phyloP scores from a whole-genome alignment of 2,113 vertebrate genomes.

The Meriones unguiculatus region DNA sequence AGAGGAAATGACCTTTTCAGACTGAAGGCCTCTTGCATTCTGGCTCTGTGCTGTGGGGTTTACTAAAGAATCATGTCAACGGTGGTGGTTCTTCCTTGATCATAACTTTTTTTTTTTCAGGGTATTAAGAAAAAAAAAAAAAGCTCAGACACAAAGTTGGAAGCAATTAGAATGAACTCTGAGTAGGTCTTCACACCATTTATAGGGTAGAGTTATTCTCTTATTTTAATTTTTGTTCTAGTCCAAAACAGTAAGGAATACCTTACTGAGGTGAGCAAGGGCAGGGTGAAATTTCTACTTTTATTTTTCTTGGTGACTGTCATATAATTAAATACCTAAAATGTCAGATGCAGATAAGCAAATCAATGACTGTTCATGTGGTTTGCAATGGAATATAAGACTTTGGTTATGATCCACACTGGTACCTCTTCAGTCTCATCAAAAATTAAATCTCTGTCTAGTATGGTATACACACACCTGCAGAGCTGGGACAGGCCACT shows the following conservation, averaged over 20 bases:
- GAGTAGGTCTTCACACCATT: slow-evolving; percentile 80
- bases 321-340: not conserved
- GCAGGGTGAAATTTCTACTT: slow-evolving; percentile 41
- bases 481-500: not conserved
- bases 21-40: slow-evolving; percentile 35
- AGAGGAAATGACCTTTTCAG: slow-evolving; percentile 70
- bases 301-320: not conserved
- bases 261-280: slow-evolving; percentile 42
- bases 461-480: not conserved
- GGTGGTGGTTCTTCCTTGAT: slow-evolving; percentile 86
- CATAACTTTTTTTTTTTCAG: slow-evolving; percentile 80
- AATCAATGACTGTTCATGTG: not conserved
- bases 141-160: slow-evolving; percentile 84
- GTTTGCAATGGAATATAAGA: not conserved
- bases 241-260: slow-evolving; percentile 68
- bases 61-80: slow-evolving; percentile 73
- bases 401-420: not conserved
- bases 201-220: slow-evolving; percentile 80
- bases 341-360: not conserved
- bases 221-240: slow-evolving; percentile 75
- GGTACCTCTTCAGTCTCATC: not conserved
- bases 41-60: slow-evolving; percentile 28
- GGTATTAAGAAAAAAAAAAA: slow-evolving; percentile 71
- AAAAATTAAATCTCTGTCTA: slow-evolving; percentile 32
- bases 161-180: slow-evolving; percentile 87